phyloP scores from a whole-genome alignment of 2,797 vertebrate genomes.

The Poeciliopsis gracilis region DNA sequence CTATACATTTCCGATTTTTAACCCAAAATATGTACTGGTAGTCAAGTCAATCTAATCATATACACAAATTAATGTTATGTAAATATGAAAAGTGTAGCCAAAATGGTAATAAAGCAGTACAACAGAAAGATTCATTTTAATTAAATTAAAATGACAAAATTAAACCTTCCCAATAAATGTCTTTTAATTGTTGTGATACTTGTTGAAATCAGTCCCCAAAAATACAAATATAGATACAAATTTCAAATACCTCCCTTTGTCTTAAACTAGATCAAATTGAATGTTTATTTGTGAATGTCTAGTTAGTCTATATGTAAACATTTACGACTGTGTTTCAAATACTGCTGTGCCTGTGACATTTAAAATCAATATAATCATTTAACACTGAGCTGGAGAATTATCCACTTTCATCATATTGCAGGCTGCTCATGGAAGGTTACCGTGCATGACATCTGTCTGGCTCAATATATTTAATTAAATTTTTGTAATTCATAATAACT shows the following conservation, averaged over 20 bases:
- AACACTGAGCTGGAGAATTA: conserved; percentile 18
- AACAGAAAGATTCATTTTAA: not conserved
- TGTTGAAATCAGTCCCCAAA: not conserved
- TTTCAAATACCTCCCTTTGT: not conserved
- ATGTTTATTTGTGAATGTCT: not conserved
- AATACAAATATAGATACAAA: not conserved
- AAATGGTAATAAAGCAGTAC: not conserved
- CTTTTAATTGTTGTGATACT: not conserved
- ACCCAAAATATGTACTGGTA: not conserved
- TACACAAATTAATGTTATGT: not conserved
- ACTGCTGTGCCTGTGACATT: conserved; percentile 26
- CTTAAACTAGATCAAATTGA: not conserved
- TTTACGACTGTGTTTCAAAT: not conserved
- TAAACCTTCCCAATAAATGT: not conserved
- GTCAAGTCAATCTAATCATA: not conserved
- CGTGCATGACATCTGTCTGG: conserved; percentile 50
- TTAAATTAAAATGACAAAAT: not conserved
- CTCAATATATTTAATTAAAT: conserved; percentile 55
- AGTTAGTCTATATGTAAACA: not conserved
- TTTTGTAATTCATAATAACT: conserved; percentile 36
- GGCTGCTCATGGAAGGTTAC: conserved; percentile 24
- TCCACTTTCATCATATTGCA: conserved; percentile 29
- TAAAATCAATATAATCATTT: conserved; percentile 31
- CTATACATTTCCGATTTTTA: not conserved
- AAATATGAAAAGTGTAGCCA: not conserved